Conservation (phyloP, 2,888 invertebrate species). For the Tenthredo mesomela region DNA sequence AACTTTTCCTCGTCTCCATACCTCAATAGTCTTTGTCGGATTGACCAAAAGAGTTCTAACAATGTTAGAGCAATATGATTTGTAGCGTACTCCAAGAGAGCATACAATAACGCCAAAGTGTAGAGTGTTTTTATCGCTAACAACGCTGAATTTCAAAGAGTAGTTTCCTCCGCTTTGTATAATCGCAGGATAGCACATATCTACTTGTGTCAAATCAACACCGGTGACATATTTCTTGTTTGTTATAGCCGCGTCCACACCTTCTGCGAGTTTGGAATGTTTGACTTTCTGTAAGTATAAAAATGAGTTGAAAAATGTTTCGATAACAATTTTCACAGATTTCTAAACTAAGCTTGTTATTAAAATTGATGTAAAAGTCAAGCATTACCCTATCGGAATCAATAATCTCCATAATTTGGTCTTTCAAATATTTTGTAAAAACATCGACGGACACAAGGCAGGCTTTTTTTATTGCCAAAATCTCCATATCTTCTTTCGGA, state of each 20-base stretch:
- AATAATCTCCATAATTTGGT: slow-evolving; percentile 99
- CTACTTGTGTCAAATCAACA: slow-evolving; percentile 93
- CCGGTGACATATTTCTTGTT: slow-evolving; percentile 97
- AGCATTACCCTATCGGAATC: slow-evolving; percentile 94
- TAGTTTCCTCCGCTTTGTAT: slow-evolving; percentile 99
- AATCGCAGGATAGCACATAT: slow-evolving; percentile 99
- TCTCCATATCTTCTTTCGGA: slow-evolving; percentile 96
- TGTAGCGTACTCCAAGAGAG: slow-evolving; percentile 96
- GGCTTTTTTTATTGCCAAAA: slow-evolving; percentile 94
- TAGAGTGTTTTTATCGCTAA: slow-evolving; percentile 94
- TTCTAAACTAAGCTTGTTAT: background rate
- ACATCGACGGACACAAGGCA: slow-evolving; percentile 96
- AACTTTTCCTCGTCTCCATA: slow-evolving; percentile 61
- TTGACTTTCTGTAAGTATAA: slow-evolving; percentile 90
- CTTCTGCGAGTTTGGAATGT: slow-evolving; percentile 96
- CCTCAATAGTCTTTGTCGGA: slow-evolving; percentile 86
- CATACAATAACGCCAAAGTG: slow-evolving; percentile 98
- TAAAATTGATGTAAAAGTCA: slow-evolving; percentile 33
- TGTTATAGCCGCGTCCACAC: slow-evolving; percentile 94
- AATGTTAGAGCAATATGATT: slow-evolving; percentile 98
- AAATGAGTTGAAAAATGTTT: background rate
- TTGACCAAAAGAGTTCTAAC: slow-evolving; percentile 97
- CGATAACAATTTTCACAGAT: background rate
- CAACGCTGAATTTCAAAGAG: slow-evolving; percentile 97
- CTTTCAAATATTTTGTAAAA: slow-evolving; percentile 97